These are phyloP conservation scores for Pammene fasciana DNA, from an alignment of 2,888 invertebrate species.

Conservation along the genomic window DNA sequence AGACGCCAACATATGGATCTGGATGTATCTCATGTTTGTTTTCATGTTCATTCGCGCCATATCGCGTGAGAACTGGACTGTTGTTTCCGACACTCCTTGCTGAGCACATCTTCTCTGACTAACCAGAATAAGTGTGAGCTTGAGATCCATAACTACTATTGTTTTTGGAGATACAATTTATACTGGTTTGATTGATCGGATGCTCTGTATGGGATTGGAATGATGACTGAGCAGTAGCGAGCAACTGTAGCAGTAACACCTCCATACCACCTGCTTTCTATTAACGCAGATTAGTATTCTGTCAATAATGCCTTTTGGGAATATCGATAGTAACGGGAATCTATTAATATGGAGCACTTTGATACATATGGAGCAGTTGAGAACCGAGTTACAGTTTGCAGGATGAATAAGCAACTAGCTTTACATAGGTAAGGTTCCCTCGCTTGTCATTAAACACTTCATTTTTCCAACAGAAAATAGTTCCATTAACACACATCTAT, in stretches of 20 bases:
- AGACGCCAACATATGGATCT: conserved; percentile 83
- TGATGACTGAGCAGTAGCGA: conserved; percentile 56
- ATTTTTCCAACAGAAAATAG: too few relatives aligned
- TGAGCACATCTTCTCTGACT: neutral
- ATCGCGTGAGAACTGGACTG: conserved; percentile 78
- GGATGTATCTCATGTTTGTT: conserved; percentile 80
- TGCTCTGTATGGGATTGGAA: neutral
- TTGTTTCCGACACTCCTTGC: conserved; percentile 22
- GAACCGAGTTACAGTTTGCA: neutral
- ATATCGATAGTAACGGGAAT: conserved; percentile 42
- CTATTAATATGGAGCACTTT: conserved; percentile 49
- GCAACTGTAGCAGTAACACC: conserved; percentile 75
- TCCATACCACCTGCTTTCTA: conserved; percentile 65
- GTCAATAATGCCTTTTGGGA: conserved; percentile 57
- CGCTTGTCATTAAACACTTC: neutral
- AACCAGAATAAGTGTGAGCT: neutral
- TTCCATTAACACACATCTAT: too few relatives aligned
- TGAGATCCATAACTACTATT: neutral
- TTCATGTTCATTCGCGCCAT: conserved; percentile 81
- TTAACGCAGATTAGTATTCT: conserved; percentile 66
- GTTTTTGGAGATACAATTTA: neutral
- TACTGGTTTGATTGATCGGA: neutral
- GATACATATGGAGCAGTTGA: conserved; percentile 7
- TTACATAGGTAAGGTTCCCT: neutral
- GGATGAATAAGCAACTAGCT: neutral